phyloP scores from a whole-genome alignment of 2,888 invertebrate species.

The Dichetophora obliterata region DNA sequence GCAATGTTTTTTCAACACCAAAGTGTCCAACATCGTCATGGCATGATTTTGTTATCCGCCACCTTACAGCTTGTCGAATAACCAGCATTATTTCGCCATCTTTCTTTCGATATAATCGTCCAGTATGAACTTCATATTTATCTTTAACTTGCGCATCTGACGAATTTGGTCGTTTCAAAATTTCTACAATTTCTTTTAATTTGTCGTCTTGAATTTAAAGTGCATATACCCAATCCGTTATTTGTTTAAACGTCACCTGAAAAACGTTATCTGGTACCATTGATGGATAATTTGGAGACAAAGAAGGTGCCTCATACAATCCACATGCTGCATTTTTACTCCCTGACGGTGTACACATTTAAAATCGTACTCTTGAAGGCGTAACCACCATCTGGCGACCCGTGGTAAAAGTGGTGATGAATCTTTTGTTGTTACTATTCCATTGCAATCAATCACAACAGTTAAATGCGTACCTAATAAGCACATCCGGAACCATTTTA shows the following conservation, averaged over 20 bases:
- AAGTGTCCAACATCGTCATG: too few species aligned
- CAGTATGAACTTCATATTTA: too few species aligned
- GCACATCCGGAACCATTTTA: too few species aligned
- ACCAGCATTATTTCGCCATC: too few species aligned
- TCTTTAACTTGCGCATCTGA: too few species aligned
- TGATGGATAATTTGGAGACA: not conserved
- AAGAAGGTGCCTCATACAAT: conserved; percentile 21
- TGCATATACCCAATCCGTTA: conserved; percentile 3
- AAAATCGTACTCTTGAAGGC: too few species aligned
- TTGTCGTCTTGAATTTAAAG: conserved; percentile 25
- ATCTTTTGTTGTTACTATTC: conserved; percentile 37
- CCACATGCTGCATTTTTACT: conserved; percentile 32
- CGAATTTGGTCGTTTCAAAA: not conserved
- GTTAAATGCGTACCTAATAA: too few species aligned
- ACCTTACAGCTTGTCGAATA: too few species aligned
- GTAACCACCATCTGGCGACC: too few species aligned
- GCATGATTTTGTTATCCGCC: too few species aligned
- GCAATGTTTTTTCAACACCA: too few species aligned
- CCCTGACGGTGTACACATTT: conserved; percentile 26
- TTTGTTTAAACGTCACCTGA: not conserved
- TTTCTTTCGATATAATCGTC: too few species aligned
- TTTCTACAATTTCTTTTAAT: not conserved
- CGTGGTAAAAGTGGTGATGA: conserved; percentile 25
- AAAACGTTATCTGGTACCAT: not conserved
- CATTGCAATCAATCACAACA: conserved; percentile 39